These are phyloP conservation scores for Gisinianus flammeolus DNA, from an alignment of 2,888 invertebrate genomes.

Conservation along the genomic window DNA sequence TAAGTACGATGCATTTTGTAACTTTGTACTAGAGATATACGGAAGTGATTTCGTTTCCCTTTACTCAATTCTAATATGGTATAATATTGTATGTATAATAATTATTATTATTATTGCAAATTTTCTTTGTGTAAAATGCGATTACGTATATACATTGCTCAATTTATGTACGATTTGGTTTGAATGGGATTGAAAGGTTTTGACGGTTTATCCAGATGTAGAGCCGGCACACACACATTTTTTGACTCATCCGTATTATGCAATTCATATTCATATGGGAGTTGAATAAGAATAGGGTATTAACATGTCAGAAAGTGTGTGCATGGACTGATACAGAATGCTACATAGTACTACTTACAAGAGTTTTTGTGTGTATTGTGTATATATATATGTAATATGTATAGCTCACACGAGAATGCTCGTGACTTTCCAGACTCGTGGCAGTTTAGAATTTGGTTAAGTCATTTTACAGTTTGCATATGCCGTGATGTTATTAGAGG, in stretches of 20 bases:
- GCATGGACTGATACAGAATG: background rate
- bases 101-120: too few species aligned
- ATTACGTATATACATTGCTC: too few species aligned
- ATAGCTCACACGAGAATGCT: background rate
- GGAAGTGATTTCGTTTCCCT: too few species aligned
- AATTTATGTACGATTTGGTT: too few species aligned
- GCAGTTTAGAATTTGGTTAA: background rate
- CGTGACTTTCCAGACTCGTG: background rate
- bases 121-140: too few species aligned
- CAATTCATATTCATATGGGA: background rate
- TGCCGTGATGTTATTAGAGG: background rate
- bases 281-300: background rate
- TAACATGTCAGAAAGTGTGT: background rate
- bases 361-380: background rate
- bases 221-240: background rate
- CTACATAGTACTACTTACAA: background rate
- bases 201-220: background rate
- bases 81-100: too few species aligned
- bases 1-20: too few species aligned
- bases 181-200: background rate
- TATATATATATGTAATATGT: too few species aligned
- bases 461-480: background rate
- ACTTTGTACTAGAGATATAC: too few species aligned
- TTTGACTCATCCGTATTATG: background rate
- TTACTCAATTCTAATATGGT: too few species aligned